phyloP scores from a whole-genome alignment of 2,888 invertebrate species.

The Tetragonisca angustula region DNA sequence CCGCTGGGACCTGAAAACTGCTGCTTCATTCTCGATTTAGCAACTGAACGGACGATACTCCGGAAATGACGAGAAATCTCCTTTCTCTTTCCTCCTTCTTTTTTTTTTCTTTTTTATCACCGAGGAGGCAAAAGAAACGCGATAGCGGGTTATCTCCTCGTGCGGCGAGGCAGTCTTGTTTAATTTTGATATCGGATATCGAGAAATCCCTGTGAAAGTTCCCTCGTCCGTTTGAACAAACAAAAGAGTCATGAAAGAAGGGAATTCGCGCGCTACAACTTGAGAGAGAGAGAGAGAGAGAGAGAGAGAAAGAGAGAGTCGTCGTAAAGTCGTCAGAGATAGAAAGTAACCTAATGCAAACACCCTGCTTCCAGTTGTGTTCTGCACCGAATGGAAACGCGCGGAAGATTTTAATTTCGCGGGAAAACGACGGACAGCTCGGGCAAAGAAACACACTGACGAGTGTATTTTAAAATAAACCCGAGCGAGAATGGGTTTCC shows the following conservation, averaged over 20 bases:
- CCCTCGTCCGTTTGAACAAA: conserved; percentile 8
- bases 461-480: not conserved
- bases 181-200: conserved; percentile 18
- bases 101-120: not conserved
- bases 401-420: not conserved
- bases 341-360: not conserved
- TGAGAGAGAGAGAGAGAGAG: not conserved
- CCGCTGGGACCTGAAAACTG: conserved; percentile 32
- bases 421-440: not conserved
- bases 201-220: not conserved
- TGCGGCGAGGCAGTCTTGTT: not conserved
- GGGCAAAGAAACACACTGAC: too few species aligned
- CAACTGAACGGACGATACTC: conserved; percentile 12
- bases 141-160: not conserved
- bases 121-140: not conserved
- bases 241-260: not conserved
- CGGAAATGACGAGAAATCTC: conserved; percentile 18
- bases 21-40: conserved; percentile 39
- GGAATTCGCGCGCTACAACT: not conserved
- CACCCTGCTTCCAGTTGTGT: not conserved
- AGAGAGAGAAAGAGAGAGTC: too few species aligned
- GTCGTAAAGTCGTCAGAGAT: not conserved
- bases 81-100: not conserved
- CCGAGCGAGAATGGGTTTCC: not conserved
- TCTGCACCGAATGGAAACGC: not conserved